These are phyloP conservation scores for Palythoa grandis DNA, from an alignment of 92 coral and sea anemone genomes.

Conservation along the genomic window DNA sequence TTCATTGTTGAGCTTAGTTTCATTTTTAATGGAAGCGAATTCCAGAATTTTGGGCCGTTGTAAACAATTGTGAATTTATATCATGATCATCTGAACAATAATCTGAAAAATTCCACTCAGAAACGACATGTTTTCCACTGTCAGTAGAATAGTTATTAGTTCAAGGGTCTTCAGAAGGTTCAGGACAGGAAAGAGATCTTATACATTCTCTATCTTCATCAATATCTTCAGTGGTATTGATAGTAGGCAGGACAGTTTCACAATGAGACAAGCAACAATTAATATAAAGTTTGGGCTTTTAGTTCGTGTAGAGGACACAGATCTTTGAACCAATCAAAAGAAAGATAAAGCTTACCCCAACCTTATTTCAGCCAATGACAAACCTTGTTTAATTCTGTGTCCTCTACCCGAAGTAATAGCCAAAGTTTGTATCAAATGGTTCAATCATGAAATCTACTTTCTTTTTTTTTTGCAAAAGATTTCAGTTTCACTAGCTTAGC, in stretches of 20 bases:
- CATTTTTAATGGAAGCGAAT: too few relatives aligned
- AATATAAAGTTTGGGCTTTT: neutral
- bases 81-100: conserved; percentile 45
- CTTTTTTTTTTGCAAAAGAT: conserved; percentile 6
- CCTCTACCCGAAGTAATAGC: too few relatives aligned
- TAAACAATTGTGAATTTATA: too few relatives aligned
- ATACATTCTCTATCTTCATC: conserved; percentile 35
- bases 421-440: conserved; percentile 31
- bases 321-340: too few relatives aligned
- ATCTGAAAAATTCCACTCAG: conserved; percentile 24
- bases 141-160: conserved; percentile 21
- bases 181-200: conserved; percentile 7
- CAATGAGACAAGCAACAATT: conserved; percentile 41
- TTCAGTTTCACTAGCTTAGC: conserved; percentile 1
- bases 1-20: too few relatives aligned
- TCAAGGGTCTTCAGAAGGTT: conserved; percentile 20
- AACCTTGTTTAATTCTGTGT: too few relatives aligned
- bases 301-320: too few relatives aligned
- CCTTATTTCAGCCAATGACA: too few relatives aligned
- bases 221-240: conserved; percentile 17
- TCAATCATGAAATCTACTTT: conserved; percentile 36
- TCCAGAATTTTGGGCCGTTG: too few relatives aligned
- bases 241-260: conserved; percentile 26
- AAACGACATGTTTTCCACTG: conserved; percentile 36
- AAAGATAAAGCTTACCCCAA: too few relatives aligned